Evolutionary conservation across 2,888 invertebrate genomes (phyloP), one percentile per base, ranked within the genome.

Genomic region (Rhingia campestris): DNA sequence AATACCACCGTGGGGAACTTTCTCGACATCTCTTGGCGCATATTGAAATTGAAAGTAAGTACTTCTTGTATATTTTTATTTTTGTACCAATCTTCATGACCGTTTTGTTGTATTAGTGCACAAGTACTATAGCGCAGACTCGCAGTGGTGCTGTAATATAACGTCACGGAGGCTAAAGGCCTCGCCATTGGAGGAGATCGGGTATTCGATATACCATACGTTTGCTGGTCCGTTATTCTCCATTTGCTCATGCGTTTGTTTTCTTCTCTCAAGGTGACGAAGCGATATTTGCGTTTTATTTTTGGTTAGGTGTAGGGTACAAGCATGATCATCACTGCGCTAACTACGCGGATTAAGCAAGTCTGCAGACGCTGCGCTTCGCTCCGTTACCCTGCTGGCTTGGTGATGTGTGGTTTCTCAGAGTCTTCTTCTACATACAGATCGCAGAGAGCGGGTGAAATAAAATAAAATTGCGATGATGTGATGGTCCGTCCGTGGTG

Each of bases 31-130:
- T 77, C 77, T 77, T 73, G 72, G 66, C 43, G 69, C 56, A 76
- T 72, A 82, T 77, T 77, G 77, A 82, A 82, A 82, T 82, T 73
- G 81, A 82, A 82, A 82, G 81, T 82, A 82, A 75, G 75, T 81
- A 76, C 72, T 56, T 77, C 72, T 73, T 82, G 66, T 76, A 81
- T 56, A 35, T 58, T 53, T 54, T 53, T 59, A 10, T 43, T 63
- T 81, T 75, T 73, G 66, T 61, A 66, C 53, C 43, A 61, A 66
- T 72, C 76, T 76, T 70, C 70, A 70, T 81, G 61, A 61, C 53
- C 30, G 4, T 53, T n/a, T 33, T 51, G 10, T 22, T 56, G 63
- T 74, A 49, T 67, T 33, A 58, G 70, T 76, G 61, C 39, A 32
- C 30, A 33, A 66, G 39, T 35, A 14, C 49, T 35, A 2, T 22